Evolutionary conservation across 2,797 vertebrate genomes (phyloP).

Genomic region (Propithecus perrieri): DNA sequence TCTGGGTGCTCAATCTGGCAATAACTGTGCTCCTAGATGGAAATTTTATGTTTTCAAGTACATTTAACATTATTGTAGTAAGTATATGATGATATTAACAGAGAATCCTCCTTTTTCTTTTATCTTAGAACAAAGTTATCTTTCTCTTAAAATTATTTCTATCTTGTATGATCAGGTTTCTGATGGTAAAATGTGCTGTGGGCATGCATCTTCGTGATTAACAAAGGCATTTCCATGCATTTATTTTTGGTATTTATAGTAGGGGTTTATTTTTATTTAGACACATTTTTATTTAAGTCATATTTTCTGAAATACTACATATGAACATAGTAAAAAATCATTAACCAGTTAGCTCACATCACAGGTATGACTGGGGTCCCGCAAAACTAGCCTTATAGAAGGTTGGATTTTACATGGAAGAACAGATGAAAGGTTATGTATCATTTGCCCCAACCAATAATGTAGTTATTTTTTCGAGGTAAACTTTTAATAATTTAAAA

Average conservation of each 20-base stretch:
- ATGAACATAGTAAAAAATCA: not conserved
- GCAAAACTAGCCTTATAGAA: not conserved
- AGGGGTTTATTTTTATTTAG: not conserved
- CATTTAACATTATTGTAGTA: not conserved
- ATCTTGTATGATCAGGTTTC: not conserved
- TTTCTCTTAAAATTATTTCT: not conserved
- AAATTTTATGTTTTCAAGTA: not conserved
- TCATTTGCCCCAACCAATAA: not conserved
- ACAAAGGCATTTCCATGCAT: not conserved
- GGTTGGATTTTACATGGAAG: not conserved
- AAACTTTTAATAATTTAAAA: slow-evolving; percentile 2
- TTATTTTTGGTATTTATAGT: not conserved
- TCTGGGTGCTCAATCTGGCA: not conserved
- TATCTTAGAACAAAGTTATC: not conserved
- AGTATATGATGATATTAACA: not conserved
- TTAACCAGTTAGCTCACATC: not conserved
- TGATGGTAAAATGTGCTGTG: not conserved
- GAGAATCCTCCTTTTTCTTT: not conserved
- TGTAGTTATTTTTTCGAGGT: not conserved
- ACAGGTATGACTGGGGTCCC: not conserved
- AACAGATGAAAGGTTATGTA: not conserved
- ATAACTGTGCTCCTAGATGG: not conserved
- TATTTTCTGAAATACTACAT: not conserved
- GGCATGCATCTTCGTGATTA: not conserved
- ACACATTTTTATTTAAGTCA: not conserved